Conservation (phyloP, 2,888 invertebrate species). For the Clistopyga incitator region DNA sequence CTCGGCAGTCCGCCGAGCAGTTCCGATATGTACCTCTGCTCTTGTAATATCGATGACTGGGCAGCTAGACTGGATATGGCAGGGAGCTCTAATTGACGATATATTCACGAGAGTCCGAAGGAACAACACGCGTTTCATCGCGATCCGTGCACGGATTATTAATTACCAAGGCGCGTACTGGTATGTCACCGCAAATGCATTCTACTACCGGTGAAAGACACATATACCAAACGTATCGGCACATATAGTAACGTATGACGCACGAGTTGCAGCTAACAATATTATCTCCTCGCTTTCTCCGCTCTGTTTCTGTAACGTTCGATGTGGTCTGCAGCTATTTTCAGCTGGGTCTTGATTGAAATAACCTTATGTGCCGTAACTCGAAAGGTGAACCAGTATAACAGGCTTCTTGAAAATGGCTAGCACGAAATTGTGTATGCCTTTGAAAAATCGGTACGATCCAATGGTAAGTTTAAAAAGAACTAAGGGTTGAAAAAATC, state of each 20-base stretch:
- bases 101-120: constrained; percentile 33
- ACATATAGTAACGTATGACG: constrained; percentile 12
- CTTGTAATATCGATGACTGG: constrained; percentile 56
- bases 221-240: neutral
- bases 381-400: neutral
- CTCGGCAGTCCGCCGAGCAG: constrained; percentile 30
- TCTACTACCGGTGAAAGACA: neutral
- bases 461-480: too few relatives aligned
- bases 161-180: constrained; percentile 37
- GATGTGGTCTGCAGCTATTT: constrained; percentile 2
- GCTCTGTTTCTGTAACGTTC: constrained; percentile 5
- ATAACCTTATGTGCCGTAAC: neutral
- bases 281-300: constrained; percentile 8
- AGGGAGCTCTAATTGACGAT: constrained; percentile 59
- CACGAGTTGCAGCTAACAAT: constrained; percentile 24
- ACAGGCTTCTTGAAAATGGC: neutral
- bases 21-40: constrained; percentile 38
- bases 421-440: too few relatives aligned
- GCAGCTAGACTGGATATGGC: constrained; percentile 49
- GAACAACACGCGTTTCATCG: constrained; percentile 29
- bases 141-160: constrained; percentile 41
- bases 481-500: too few relatives aligned
- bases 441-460: too few relatives aligned
- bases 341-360: neutral
- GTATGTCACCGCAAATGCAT: constrained; percentile 12